Evolutionary conservation across 1,140 invertebrate genomes (phyloP), one percentile per base, ranked within the genome.

Genomic region (Nasonia longicornis): DNA sequence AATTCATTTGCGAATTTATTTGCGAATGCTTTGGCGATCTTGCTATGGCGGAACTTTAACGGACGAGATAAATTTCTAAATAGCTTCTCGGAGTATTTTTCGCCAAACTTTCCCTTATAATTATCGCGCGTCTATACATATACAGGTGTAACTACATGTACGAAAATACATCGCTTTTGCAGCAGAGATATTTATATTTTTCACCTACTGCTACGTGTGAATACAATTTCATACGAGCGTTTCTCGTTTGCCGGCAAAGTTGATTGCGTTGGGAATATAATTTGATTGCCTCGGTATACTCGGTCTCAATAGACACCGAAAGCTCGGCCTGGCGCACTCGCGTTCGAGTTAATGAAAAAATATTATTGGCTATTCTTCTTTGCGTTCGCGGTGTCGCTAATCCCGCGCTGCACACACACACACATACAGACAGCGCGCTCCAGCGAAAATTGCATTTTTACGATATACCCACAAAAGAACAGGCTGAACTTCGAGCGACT

Each of bases 281-380:
- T 58, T 58, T 58, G 52, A 58, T 58, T 58, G 52, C 52, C 52
- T 58, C 16, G 3, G 52, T 58, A 58, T 58, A 58, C 52, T 58
- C 52, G 52, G 16, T 58, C 52, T 58, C 52, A n/a, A n/a, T 58
- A 58, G 52, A 58, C 20, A 58, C 52, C 52, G 20, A 7, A 20
- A 58, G 52, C 52, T 16, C 11, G 14, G 48, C 48, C 2, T 58
- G 20, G 2, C 16, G 52, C 52, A 0, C 0, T 7, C 2, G 6
- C 16, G 16, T 6, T 35, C 52, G 52, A 58, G 16, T 58, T 58
- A 58, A 58, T 58, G 2, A 58, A 58, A 58, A 58, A 58, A 58
- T 58, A 58, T 58, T 58, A 58, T 58, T 58, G 52, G 52, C 52
- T 58, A 58, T 58, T 58, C 52, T 58, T n/a, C 52, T 58, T 58